Conservation (phyloP, 2,797 vertebrate species). For the Sebastes trivittatus region DNA sequence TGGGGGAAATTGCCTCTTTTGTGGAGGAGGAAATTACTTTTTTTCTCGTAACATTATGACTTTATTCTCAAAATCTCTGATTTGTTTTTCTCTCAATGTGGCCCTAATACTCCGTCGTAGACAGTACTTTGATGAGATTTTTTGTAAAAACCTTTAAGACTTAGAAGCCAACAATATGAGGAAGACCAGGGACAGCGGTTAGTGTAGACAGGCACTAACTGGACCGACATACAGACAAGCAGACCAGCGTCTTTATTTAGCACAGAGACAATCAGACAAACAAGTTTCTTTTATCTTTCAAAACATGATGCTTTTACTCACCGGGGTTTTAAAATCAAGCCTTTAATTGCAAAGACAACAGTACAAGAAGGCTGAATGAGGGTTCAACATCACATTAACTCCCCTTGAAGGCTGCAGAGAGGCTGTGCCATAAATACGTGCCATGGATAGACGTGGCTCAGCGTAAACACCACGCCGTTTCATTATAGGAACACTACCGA, state of each 20-base stretch:
- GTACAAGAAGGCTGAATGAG: conserved; percentile 58
- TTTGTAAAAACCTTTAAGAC: background rate
- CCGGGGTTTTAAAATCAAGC: conserved; percentile 3
- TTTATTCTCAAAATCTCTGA: no score
- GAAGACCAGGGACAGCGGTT: background rate
- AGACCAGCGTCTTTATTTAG: conserved; percentile 55
- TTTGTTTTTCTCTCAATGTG: no score
- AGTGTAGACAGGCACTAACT: background rate
- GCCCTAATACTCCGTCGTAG: no score
- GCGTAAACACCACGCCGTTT: background rate
- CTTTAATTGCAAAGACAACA: conserved; percentile 27
- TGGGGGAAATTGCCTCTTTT: no score
- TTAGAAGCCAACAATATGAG: background rate
- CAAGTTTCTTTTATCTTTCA: background rate
- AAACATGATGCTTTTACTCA: conserved; percentile 14
- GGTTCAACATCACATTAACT: background rate
- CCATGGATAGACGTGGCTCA: background rate
- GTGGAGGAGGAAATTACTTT: no score
- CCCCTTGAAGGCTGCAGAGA: conserved; percentile 2
- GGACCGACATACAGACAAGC: conserved; percentile 46
- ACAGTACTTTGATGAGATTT: no score
- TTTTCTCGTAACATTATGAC: no score
- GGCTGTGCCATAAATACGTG: background rate
- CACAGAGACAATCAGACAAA: conserved; percentile 54
- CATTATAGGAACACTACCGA: background rate